These are phyloP conservation scores for Parazoanthus swiftii DNA, from an alignment of 92 coral and sea anemone species.

Conservation along the genomic window DNA sequence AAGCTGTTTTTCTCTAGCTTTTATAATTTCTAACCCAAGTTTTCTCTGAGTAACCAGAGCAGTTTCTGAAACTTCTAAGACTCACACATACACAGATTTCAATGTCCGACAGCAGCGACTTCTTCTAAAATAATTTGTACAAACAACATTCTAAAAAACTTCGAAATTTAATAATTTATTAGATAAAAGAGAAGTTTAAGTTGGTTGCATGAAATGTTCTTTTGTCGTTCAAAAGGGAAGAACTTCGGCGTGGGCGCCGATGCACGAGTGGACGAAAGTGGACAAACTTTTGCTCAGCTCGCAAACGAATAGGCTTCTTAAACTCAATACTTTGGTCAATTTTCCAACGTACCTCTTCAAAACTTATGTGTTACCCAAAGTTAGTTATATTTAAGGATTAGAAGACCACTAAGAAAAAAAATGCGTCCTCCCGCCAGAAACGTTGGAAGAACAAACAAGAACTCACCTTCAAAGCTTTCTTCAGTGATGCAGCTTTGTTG, in stretches of 20 bases:
- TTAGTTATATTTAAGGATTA: background rate
- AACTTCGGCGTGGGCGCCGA: background rate
- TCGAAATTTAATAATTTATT: too few relatives aligned
- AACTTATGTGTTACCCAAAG: background rate
- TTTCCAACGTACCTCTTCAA: background rate
- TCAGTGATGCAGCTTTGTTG: conserved; percentile 22
- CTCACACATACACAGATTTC: background rate
- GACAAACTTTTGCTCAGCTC: too few relatives aligned
- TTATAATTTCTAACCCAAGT: background rate
- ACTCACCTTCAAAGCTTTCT: conserved; percentile 22
- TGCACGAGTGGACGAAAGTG: background rate
- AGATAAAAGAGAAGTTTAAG: background rate
- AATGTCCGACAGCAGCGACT: background rate
- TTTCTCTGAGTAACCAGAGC: background rate
- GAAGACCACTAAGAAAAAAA: background rate
- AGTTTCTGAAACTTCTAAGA: too few relatives aligned
- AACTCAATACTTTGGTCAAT: too few relatives aligned
- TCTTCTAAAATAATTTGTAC: background rate
- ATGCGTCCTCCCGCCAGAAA: conserved; percentile 10
- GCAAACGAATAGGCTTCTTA: background rate
- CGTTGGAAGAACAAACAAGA: conserved; percentile 10
- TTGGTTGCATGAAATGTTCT: background rate
- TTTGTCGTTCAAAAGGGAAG: background rate
- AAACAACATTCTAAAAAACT: background rate
- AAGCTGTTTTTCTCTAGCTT: background rate